Evolutionary conservation across 2,888 invertebrate species (phyloP).

Genomic region (Sarcophaga rosellei): DNA sequence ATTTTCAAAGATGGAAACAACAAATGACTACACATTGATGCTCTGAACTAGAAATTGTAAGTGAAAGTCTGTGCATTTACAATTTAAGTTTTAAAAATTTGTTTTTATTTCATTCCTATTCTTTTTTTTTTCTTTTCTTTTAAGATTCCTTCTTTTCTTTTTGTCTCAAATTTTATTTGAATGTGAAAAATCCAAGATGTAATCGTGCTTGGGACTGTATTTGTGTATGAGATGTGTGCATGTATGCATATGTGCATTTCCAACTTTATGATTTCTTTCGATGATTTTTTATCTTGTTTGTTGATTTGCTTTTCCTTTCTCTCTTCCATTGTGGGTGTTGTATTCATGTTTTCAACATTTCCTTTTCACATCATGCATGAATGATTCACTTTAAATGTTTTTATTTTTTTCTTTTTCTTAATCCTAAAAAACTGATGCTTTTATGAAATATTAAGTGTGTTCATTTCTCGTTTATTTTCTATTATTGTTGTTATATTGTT

Average conservation of each 20-base stretch:
- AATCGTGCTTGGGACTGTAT: too few species aligned
- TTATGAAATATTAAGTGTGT: too few species aligned
- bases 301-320: conserved; percentile 1
- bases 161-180: too few species aligned
- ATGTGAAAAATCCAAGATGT: too few species aligned
- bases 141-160: too few species aligned
- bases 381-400: conserved; percentile 33
- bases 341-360: conserved; percentile 17
- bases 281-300: not conserved
- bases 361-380: conserved; percentile 30
- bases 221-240: too few species aligned
- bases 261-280: conserved; percentile 23
- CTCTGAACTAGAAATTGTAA: conserved; percentile 14
- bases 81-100: conserved; percentile 15
- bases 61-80: conserved; percentile 17
- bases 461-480: too few species aligned
- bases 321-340: conserved; percentile 27
- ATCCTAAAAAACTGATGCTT: not conserved
- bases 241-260: not conserved
- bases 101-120: too few species aligned
- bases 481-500: not conserved
- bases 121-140: too few species aligned
- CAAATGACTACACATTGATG: conserved; percentile 24
- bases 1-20: not conserved
- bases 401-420: not conserved